Conservation (phyloP, 2,888 invertebrate genomes). For the Pammene aurita region DNA sequence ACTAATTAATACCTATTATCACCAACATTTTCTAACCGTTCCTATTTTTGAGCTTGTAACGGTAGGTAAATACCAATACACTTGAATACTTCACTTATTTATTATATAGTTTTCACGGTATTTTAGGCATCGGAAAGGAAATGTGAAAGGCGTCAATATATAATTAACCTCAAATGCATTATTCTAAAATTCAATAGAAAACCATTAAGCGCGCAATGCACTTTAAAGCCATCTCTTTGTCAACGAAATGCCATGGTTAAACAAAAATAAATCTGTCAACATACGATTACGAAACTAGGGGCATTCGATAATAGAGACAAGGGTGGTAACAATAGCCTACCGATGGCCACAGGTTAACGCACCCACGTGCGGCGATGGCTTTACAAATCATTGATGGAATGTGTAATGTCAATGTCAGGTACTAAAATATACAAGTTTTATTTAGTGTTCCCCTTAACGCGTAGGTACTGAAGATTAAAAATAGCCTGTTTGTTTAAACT, state of each 20-base stretch:
- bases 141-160: conserved; percentile 19
- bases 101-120: not conserved
- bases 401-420: conserved; percentile 59
- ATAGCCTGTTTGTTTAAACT: not conserved
- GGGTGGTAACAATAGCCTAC: conserved; percentile 54
- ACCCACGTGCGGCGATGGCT: conserved; percentile 50
- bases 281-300: conserved; percentile 38
- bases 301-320: conserved; percentile 48
- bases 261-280: conserved; percentile 41
- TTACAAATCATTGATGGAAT: conserved; percentile 51
- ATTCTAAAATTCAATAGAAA: conserved; percentile 36
- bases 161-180: conserved; percentile 34
- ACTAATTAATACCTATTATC: no score
- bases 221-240: conserved; percentile 36
- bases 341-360: conserved; percentile 55
- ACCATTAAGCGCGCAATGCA: conserved; percentile 37
- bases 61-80: not conserved
- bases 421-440: conserved; percentile 25
- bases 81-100: not conserved
- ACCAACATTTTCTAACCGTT: no score
- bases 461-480: no score
- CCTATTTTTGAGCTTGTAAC: not conserved
- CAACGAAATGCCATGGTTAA: conserved; percentile 24
- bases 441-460: not conserved
- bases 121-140: not conserved